Evolutionary conservation across 2,797 vertebrate species (phyloP), one percentile per base, ranked within the genome.

Genomic region (Manis javanica): DNA sequence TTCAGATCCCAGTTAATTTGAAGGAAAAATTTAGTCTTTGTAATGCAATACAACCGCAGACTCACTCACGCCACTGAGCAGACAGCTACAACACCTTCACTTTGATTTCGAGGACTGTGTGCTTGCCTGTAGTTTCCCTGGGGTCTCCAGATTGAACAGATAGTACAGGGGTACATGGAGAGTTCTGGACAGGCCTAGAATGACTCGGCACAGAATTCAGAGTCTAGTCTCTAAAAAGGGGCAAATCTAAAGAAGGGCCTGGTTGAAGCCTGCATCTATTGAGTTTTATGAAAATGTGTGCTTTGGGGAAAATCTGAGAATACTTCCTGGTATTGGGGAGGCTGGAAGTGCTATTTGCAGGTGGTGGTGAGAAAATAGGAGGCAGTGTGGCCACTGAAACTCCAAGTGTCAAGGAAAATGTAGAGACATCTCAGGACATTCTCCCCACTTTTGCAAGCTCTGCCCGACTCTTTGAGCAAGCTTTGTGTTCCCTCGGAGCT

Each of bases 231-330:
- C 24, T 74, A 53, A 64, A 87, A 88, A 46, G 4, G 5, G 42
- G 34, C 24, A 57, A n/a, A 64, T 19, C 93, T 15, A 75, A 46
- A 63, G 59, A 86, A 39, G 31, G 19, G 18, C 7, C 77, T 71
- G 39, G 37, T 8, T n/a, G 61, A 72, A 84, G n/a, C 19, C 15
- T 14, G 15, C 13, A 29, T 88, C 53, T 74, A 29, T 90, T 46
- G 46, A 72, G 7, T 83, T 90, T 61, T 86, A 84, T 71, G 49
- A 87, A 86, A 91, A 77, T 24, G 61, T 2, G 21, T 55, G 18
- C 14, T 72, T 95, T 90, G 16, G 21, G 31, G 31, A 59, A 95
- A 90, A 72, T 4, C 34, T 53, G 91, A 87, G 69, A 72, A 85
- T 72, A 68, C 34, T 92, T 92, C 18, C 26, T 61, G 19, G 21